phyloP scores from a whole-genome alignment of 1,140 invertebrate species.

The Atta texana region DNA sequence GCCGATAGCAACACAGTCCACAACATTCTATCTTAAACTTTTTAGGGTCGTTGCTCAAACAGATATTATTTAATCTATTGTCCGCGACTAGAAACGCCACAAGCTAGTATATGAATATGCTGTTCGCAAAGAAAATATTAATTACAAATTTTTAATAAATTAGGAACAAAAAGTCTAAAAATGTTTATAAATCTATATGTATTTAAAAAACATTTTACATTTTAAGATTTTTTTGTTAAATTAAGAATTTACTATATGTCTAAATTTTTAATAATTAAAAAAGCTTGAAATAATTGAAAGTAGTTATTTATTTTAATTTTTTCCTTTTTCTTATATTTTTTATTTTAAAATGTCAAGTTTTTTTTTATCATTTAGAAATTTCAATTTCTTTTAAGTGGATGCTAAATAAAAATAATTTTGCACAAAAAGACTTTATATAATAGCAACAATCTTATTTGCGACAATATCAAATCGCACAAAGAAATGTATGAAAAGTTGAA shows the following conservation, averaged over 20 bases:
- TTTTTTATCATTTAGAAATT: neutral
- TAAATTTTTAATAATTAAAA: neutral
- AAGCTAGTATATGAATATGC: too few species aligned
- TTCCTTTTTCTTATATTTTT: neutral
- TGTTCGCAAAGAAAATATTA: too few species aligned
- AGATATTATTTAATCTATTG: neutral
- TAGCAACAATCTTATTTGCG: neutral
- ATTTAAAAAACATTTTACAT: neutral
- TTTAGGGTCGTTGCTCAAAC: neutral
- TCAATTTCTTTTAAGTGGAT: neutral
- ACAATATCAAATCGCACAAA: neutral
- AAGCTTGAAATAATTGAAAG: constrained; percentile 1
- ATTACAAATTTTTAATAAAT: too few species aligned
- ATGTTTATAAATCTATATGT: too few species aligned
- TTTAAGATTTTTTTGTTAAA: neutral
- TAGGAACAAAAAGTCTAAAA: too few species aligned
- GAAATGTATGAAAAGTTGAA: neutral
- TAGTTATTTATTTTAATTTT: neutral
- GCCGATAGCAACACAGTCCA: neutral
- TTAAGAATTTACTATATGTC: neutral
- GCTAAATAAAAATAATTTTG: neutral
- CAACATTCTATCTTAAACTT: constrained; percentile 1
- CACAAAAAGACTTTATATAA: neutral
- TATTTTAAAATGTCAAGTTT: neutral
- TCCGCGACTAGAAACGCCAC: neutral